These are phyloP conservation scores for Tyria jacobaeae DNA, from an alignment of 2,888 invertebrate genomes.

Conservation along the genomic window DNA sequence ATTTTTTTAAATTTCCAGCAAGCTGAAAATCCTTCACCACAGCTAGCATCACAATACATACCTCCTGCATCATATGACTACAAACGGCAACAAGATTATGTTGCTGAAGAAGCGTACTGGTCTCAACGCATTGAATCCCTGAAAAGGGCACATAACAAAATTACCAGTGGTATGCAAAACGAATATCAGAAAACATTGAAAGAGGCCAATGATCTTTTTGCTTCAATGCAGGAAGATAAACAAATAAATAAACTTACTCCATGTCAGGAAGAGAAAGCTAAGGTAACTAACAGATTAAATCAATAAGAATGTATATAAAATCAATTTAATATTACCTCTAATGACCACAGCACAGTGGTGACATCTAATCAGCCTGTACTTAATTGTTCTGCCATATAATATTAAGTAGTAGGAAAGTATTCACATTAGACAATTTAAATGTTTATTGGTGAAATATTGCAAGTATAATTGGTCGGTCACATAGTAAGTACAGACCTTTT, in stretches of 20 bases:
- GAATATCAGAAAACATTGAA: slow-evolving; percentile 81
- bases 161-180: slow-evolving; percentile 73
- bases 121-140: slow-evolving; percentile 75
- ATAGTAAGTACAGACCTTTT: too few relatives aligned
- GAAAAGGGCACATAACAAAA: slow-evolving; percentile 77
- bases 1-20: slow-evolving; percentile 60
- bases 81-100: slow-evolving; percentile 65
- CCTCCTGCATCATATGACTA: slow-evolving; percentile 69
- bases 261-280: slow-evolving; percentile 80
- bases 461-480: too few relatives aligned
- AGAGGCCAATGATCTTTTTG: slow-evolving; percentile 77
- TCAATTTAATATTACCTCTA: background rate
- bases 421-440: too few relatives aligned
- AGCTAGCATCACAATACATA: slow-evolving; percentile 59
- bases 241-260: slow-evolving; percentile 72
- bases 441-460: too few relatives aligned
- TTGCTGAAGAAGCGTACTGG: slow-evolving; percentile 82
- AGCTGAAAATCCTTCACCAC: slow-evolving; percentile 61
- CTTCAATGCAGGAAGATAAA: slow-evolving; percentile 69
- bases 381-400: too few relatives aligned
- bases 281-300: slow-evolving; percentile 66
- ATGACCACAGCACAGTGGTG: background rate
- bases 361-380: too few relatives aligned
- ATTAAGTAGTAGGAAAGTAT: too few relatives aligned
- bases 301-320: background rate